phyloP scores from a whole-genome alignment of 2,797 vertebrate species.

The Tachyglossus aculeatus region DNA sequence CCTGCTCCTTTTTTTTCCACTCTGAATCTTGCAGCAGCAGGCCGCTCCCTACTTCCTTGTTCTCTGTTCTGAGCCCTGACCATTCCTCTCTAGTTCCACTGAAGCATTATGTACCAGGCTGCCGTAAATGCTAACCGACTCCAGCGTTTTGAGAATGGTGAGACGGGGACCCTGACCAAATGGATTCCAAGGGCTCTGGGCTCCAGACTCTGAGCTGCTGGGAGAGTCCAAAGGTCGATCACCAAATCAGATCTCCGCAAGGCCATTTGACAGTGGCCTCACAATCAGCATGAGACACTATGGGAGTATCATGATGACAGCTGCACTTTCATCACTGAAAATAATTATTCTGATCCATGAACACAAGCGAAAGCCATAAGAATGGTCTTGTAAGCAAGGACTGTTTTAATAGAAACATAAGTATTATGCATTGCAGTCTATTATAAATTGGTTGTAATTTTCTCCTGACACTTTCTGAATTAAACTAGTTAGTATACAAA shows the following conservation, averaged over 20 bases:
- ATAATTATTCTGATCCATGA: conserved; percentile 67
- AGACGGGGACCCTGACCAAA: conserved; percentile 48
- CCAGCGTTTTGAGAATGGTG: conserved; percentile 11
- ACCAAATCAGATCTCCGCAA: conserved; percentile 47
- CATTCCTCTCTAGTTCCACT: not conserved
- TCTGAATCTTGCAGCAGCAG: conserved; percentile 24
- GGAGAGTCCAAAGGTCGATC: conserved; percentile 55
- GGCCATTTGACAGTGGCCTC: conserved; percentile 27
- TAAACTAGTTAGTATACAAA: conserved; percentile 79
- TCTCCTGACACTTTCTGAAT: conserved; percentile 79
- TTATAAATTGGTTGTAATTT: conserved; percentile 81
- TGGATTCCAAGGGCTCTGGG: conserved; percentile 18
- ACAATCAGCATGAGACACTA: conserved; percentile 60
- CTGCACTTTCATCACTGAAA: conserved; percentile 64
- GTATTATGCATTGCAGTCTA: conserved; percentile 70
- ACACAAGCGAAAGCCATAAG: conserved; percentile 61
- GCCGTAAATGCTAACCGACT: not conserved
- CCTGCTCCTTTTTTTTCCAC: conserved; percentile 2
- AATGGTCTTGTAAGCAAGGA: conserved; percentile 67
- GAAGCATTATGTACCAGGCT: not conserved
- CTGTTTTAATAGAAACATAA: conserved; percentile 74
- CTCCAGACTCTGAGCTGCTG: conserved; percentile 13
- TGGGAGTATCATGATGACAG: conserved; percentile 61
- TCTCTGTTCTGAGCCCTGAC: not conserved
- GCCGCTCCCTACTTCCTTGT: conserved; percentile 28